Base-by-base conservation (phyloP, 2,888 invertebrate species). In the Willowsia nigromaculata region DNA sequence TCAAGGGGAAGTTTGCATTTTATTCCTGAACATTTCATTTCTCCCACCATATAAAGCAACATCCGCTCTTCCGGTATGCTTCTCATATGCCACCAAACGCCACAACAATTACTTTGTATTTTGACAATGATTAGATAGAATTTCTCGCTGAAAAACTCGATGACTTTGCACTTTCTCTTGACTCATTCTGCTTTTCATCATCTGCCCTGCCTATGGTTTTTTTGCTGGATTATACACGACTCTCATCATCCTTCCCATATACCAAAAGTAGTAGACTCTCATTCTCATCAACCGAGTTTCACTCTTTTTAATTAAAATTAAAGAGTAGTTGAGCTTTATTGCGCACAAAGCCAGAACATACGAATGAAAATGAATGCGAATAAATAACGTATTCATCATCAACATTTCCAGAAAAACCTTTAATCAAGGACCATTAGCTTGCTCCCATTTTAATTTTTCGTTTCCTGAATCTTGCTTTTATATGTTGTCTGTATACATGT, bases 1-100 rank as follows among this genome's bases (percentile, higher is more conserved):
- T 43, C 27, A 25, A 71, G 71, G 71, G 83, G 83, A 71, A 83
- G 83, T 83, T 65, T 82, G 82, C 82, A 83, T 84, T 84, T 84
- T 71, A 83, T 33, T 83, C 65, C 78, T 56, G 7, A 56, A 56
- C 56, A 27, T 15, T 68, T 47, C 82, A 18, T 65, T 50, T 74
- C 37, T 65, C 40, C 25, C 40, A 6, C 1, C 15, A 68, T 62
- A 43, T 53, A 50, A 9, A 22, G n/a, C 50, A 71, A 37, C 53
- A 65, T 83, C 50, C 71, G 43, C 53, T 37, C 37, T 74, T 74
- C 74, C 84, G 74, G 71, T 84, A 68, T 22, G 40, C 71, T 71
- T 71, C 68, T 27, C 47, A 68, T 27, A 83, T 47, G 27, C 65
- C 68, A 65, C 68, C 68, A 83, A 37, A 68, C 47, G 65, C 65